Evolutionary conservation across 2,797 vertebrate species (phyloP), one percentile per base, ranked within the genome.

Genomic region (Leucoraja ocellata): DNA sequence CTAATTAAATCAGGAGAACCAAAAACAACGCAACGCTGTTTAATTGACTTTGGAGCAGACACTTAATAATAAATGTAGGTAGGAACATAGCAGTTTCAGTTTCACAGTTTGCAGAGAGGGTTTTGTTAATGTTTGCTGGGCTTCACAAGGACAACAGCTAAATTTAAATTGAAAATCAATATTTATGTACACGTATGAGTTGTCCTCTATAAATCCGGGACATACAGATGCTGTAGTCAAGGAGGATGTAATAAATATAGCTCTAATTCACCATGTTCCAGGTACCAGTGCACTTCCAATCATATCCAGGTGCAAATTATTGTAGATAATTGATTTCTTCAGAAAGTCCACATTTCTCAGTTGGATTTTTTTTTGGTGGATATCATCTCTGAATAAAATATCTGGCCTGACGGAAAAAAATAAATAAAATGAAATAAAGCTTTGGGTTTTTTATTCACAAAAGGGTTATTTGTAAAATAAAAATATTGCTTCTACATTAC

Each of bases 161-260:
- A 65, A 86, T 86, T 86, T 86, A 86, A 86, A 65, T n/a, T 86
- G 58, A 32, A 86, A 86, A 86, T 86, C 83, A 86, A 63, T 63
- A 58, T 65, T 86, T n/a, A 86, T 32, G 4, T 68, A 68, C 58
- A 16, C 83, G 32, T 63, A 65, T 86, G 11, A 63, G 13, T 86
- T 6, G 5, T 8, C 83, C 13, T 86, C 83, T 63, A 16, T 63
- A 86, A 65, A 86, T 86, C 58, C 65, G 58, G 83, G 13, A 7
- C 83, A 86, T 63, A 13, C 58, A n/a, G 54, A n/a, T 86, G 83
- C 11, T 86, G 28, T 1, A 16, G 58, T 86, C 83, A 86, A 86
- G 61, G 58, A 65, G 14, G 58, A 86, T 63, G 28, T 65, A 61
- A 28, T 65, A 65, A 61, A 32, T 63, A 61, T n/a, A 86, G 83